Evolutionary conservation across 2,797 vertebrate genomes (phyloP).

Genomic region (Muscicapa comitata): DNA sequence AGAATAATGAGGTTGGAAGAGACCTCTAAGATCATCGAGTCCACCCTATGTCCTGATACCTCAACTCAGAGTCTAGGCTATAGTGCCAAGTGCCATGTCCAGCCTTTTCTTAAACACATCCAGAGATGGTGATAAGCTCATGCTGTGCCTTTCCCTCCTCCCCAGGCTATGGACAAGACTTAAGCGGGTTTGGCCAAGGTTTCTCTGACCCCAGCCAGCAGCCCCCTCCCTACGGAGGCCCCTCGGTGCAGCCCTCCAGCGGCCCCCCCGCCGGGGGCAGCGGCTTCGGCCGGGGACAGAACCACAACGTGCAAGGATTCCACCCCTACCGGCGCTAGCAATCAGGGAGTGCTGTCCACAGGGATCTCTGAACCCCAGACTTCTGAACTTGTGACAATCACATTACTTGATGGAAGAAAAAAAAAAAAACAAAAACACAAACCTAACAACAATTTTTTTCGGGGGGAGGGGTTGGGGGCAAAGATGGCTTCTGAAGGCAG

Average conservation of each 20-base stretch:
- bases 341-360: slow-evolving; percentile 83
- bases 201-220: slow-evolving; percentile 95
- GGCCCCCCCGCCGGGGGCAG: slow-evolving; percentile 84
- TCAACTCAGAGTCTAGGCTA: too few species aligned
- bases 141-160: not conserved
- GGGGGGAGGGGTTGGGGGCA: not conserved
- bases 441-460: slow-evolving; percentile 51
- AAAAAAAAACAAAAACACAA: too few species aligned
- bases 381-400: slow-evolving; percentile 84
- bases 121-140: not conserved
- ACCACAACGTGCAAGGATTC: slow-evolving; percentile 99
- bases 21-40: too few species aligned
- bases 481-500: slow-evolving; percentile 79
- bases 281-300: slow-evolving; percentile 95
- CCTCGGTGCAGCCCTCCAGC: slow-evolving; percentile 86
- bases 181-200: slow-evolving; percentile 93
- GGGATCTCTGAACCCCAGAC: slow-evolving; percentile 75
- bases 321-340: slow-evolving; percentile 96
- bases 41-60: too few species aligned
- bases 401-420: slow-evolving; percentile 71
- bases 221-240: slow-evolving; percentile 85
- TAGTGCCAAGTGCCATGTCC: too few species aligned
- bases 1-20: too few species aligned
- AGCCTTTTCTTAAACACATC: too few species aligned
- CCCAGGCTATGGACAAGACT: slow-evolving; percentile 96